These are phyloP conservation scores for Leucoraja erinaceus DNA, from an alignment of 2,113 vertebrate genomes.

Conservation along the genomic window DNA sequence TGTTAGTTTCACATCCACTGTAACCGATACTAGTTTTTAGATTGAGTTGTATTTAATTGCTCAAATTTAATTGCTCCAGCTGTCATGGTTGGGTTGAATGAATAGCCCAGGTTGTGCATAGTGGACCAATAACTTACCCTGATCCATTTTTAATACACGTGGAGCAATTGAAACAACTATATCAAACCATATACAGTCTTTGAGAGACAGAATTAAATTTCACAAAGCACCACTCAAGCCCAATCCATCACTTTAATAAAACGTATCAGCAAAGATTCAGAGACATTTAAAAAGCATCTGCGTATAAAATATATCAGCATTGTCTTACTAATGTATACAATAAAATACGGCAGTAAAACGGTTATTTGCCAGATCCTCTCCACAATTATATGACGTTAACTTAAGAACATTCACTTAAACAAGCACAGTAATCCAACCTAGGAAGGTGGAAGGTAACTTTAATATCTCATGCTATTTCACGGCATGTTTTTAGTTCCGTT, in stretches of 20 bases:
- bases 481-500: neutral
- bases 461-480: neutral
- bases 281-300: neutral
- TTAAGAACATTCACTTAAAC: neutral
- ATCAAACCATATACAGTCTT: neutral
- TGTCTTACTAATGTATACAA: too few relatives aligned
- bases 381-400: neutral
- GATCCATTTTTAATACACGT: neutral
- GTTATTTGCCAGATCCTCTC: neutral
- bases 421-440: neutral
- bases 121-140: neutral
- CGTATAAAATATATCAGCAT: too few relatives aligned
- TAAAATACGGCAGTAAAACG: neutral
- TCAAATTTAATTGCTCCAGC: too few relatives aligned
- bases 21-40: too few relatives aligned
- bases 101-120: too few relatives aligned
- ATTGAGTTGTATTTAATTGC: too few relatives aligned
- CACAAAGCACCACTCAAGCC: neutral
- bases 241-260: neutral
- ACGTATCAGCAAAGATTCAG: neutral
- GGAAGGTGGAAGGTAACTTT: neutral
- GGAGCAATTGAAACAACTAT: neutral
- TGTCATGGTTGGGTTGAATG: too few relatives aligned
- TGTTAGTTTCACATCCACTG: too few relatives aligned
- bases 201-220: neutral